A percentile compares a stretch with the other conserved stretches of the same genome.
Evolutionary conservation across 2,113 vertebrate genomes (phyloP).

Genomic region (Phocoena phocoena): DNA sequence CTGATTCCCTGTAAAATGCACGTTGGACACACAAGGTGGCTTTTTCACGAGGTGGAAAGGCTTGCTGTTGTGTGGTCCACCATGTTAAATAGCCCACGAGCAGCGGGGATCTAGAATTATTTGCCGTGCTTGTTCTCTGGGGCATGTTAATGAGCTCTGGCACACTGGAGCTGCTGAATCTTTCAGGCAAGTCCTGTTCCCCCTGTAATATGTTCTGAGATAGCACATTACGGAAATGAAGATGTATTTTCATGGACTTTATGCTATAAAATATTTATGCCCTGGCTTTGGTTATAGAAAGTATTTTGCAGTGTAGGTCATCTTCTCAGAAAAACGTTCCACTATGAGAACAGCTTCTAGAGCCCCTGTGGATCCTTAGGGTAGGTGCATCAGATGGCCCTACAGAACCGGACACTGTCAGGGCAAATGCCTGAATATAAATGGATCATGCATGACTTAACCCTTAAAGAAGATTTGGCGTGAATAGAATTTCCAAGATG

Average conservation of each 20-base stretch:
- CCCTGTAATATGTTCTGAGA: constrained; percentile 62
- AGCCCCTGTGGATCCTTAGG: constrained; percentile 58
- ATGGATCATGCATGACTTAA: constrained; percentile 78
- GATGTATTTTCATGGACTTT: constrained; percentile 76
- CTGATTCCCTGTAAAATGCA: constrained; percentile 23
- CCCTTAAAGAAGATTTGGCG: constrained; percentile 73
- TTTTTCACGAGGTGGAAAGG: constrained; percentile 12
- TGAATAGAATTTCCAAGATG: constrained; percentile 68
- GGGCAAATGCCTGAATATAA: constrained; percentile 74
- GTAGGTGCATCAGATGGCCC: constrained; percentile 17
- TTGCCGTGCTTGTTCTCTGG: constrained; percentile 55
- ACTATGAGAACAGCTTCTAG: constrained; percentile 60
- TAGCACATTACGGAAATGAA: constrained; percentile 75
- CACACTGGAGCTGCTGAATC: constrained; percentile 69
- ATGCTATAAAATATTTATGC: constrained; percentile 82
- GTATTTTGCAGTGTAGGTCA: constrained; percentile 77
- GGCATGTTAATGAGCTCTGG: constrained; percentile 67
- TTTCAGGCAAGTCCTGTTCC: constrained; percentile 50
- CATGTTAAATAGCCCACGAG: constrained; percentile 25
- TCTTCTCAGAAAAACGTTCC: constrained; percentile 73
- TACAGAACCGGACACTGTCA: constrained; percentile 49
- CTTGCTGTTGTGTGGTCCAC: constrained; percentile 48
- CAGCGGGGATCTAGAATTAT: constrained; percentile 61
- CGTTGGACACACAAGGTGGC: constrained; percentile 32
- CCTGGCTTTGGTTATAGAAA: constrained; percentile 76